Evolutionary conservation across 2,797 vertebrate species (phyloP).

Genomic region (Galagoides demidoff): DNA sequence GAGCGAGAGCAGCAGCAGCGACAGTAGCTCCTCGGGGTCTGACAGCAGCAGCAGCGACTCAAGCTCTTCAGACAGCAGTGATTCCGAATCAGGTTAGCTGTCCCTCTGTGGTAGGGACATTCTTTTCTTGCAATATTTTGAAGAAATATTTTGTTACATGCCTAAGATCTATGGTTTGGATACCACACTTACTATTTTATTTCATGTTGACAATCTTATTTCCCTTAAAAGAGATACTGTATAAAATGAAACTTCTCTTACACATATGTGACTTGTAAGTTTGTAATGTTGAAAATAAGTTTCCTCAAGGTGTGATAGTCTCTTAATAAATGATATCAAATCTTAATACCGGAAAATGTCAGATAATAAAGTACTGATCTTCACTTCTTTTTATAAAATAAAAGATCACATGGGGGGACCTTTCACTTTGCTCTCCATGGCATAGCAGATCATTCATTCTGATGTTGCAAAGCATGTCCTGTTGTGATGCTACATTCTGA

Average conservation of each 20-base stretch:
- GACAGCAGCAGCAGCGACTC: constrained; percentile 84
- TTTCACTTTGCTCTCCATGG: background rate
- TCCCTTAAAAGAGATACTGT: constrained; percentile 50
- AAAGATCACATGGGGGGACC: background rate
- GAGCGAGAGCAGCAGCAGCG: constrained; percentile 87
- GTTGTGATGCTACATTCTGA: constrained; percentile 27
- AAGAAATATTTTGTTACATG: constrained; percentile 53
- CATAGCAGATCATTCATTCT: background rate
- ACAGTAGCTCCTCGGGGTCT: constrained; percentile 73
- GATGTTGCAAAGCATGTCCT: background rate
- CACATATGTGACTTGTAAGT: constrained; percentile 1
- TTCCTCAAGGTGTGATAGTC: background rate
- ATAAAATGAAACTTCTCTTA: constrained; percentile 56
- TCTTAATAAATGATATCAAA: constrained; percentile 24
- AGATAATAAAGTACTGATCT: constrained; percentile 28
- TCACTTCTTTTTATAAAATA: constrained; percentile 52
- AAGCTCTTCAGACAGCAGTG: constrained; percentile 90
- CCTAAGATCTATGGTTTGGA: background rate
- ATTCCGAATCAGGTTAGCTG: constrained; percentile 92
- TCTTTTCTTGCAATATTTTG: constrained; percentile 37
- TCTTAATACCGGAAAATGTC: constrained; percentile 39
- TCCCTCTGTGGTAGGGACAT: constrained; percentile 32
- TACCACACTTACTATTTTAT: background rate
- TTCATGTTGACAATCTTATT: constrained; percentile 24
- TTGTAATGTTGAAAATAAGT: constrained; percentile 46